Base-by-base conservation (phyloP, 2,113 vertebrate species). In the Coptodon rendalli region DNA sequence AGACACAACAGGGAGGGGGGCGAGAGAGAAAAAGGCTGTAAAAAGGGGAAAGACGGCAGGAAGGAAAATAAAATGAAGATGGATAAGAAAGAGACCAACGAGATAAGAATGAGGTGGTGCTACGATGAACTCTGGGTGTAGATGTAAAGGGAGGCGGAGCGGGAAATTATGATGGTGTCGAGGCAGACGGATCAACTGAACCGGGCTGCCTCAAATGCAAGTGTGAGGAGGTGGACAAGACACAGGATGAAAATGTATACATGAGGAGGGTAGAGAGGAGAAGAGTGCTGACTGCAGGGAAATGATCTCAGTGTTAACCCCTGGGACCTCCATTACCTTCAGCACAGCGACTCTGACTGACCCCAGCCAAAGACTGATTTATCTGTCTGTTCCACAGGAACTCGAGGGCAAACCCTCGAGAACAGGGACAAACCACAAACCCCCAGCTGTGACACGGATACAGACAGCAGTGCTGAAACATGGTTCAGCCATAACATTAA, bases 251-350 rank as follows among this genome's bases (percentile, higher is more conserved):
- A 29, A 89, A 86, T 43, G 53, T 78, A 61, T 19, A 57, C 29
- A 88, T 1, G 17, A 40, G 73, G 22, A 78, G 50, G 71, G 71
- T 6, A 29, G 81, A 38, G 59, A 86, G 50, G 48, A 86, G 52
- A 27, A 81, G 57, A 89, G 27, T 36, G 89, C 81, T 84, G 79
- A 87, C 86, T 88, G 76, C 87, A 61, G 87, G 82, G 43, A 57
- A 87, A 89, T 78, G 80, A 92, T 82, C 85, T 86, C 78, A 43
- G n/a, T 9, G 71, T 93, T 89, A 89, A 92, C 91, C 88, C 85
- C 10, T 9, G 12, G 66, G 91, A 91, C 90, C 89, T 89, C 91
- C 14, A 87, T 93, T 92, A 93, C 87, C 48, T 86, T 82, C 63
- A 83, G 57, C 4, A 43, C 80, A 80, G 76, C 3, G 2, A 73